A percentile compares a stretch with the other conserved stretches of the same genome.
phyloP scores from a whole-genome alignment of 2,888 invertebrate genomes.

The Brassicogethes aeneus region DNA sequence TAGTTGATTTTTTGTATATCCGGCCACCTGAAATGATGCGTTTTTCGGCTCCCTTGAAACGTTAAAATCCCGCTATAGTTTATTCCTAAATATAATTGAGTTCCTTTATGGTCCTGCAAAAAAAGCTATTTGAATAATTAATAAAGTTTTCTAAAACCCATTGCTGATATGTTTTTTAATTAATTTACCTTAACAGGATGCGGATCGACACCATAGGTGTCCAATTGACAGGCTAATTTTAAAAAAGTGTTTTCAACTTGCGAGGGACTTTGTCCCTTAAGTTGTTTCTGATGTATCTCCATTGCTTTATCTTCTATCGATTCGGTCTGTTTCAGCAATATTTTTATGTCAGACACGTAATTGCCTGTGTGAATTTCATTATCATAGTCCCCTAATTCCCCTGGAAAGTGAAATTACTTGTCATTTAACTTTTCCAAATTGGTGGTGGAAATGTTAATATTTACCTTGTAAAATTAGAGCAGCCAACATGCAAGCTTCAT shows the following conservation, averaged over 20 bases:
- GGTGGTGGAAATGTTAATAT: no score
- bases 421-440: no score
- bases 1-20: constrained; percentile 95
- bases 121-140: constrained; percentile 10
- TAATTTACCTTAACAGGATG: constrained; percentile 87
- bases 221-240: constrained; percentile 81
- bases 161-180: background rate
- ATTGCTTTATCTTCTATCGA: constrained; percentile 88
- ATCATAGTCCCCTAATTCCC: constrained; percentile 91
- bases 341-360: constrained; percentile 85
- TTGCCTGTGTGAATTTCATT: constrained; percentile 79
- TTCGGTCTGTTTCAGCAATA: constrained; percentile 87
- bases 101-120: constrained; percentile 81
- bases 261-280: constrained; percentile 77
- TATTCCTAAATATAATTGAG: constrained; percentile 87
- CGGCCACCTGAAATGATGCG: constrained; percentile 92
- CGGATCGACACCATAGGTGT: constrained; percentile 96
- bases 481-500: constrained; percentile 82
- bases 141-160: background rate
- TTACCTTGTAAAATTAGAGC: constrained; percentile 90
- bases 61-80: constrained; percentile 93
- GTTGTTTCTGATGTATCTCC: constrained; percentile 80
- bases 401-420: constrained; percentile 47
- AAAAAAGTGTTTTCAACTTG: constrained; percentile 87
- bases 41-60: constrained; percentile 86